phyloP scores from a whole-genome alignment of 1,140 invertebrate genomes.

The Zaprionus vittiger region DNA sequence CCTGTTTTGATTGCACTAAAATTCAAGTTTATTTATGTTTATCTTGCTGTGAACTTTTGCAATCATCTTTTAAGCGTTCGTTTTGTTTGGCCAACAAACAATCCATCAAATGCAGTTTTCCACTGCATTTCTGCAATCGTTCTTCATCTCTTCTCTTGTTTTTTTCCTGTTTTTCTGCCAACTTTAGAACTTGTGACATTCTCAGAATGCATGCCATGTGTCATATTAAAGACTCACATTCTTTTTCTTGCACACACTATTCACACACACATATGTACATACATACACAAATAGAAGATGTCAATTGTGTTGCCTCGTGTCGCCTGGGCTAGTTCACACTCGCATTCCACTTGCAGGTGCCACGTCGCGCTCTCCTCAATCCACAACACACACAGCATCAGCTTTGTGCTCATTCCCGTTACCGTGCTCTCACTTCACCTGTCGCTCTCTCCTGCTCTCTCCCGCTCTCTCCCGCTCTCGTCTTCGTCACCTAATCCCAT shows the following conservation, averaged over 20 bases:
- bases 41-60: neutral
- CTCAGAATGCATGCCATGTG: slow-evolving; percentile 33
- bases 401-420: slow-evolving; percentile 1
- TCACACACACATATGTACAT: neutral
- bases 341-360: slow-evolving; percentile 40
- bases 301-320: slow-evolving; percentile 39
- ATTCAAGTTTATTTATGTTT: neutral
- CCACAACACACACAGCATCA: neutral
- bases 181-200: slow-evolving; percentile 22
- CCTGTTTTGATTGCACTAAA: neutral
- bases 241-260: slow-evolving; percentile 16
- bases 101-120: neutral
- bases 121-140: slow-evolving; percentile 5
- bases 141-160: slow-evolving; percentile 1
- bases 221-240: slow-evolving; percentile 28
- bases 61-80: neutral
- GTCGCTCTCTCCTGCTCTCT: slow-evolving; percentile 10
- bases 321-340: slow-evolving; percentile 54
- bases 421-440: neutral
- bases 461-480: slow-evolving; percentile 6
- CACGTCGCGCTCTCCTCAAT: slow-evolving; percentile 8
- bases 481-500: slow-evolving; percentile 70
- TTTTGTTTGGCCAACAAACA: neutral
- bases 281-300: slow-evolving; percentile 15
- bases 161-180: slow-evolving; percentile 13